Evolutionary conservation across 2,113 vertebrate species (phyloP).

Genomic region (Rhombomys opimus): DNA sequence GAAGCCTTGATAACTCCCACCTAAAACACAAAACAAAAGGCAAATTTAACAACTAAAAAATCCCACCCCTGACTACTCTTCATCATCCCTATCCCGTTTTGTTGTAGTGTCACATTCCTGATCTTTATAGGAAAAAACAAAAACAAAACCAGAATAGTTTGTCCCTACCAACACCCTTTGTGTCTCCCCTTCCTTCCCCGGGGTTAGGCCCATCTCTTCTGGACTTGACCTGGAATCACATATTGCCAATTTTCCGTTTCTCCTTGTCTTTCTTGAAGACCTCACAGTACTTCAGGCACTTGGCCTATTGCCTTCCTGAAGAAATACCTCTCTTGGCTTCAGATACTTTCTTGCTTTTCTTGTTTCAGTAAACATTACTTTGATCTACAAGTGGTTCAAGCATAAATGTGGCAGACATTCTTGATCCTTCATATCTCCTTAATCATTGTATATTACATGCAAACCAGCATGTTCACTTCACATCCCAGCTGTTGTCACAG

Average conservation of each 20-base stretch:
- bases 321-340: background rate
- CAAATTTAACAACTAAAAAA: background rate
- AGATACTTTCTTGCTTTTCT: background rate
- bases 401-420: conserved; percentile 24
- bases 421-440: background rate
- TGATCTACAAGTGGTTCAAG: background rate
- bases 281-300: background rate
- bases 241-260: background rate
- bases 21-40: background rate
- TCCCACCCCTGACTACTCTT: background rate
- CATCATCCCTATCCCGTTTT: background rate
- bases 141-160: background rate
- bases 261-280: conserved; percentile 28
- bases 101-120: background rate
- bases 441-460: background rate
- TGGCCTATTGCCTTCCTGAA: background rate
- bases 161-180: background rate
- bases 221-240: background rate
- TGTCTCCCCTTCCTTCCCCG: background rate
- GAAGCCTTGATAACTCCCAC: background rate
- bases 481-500: background rate
- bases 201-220: conserved; percentile 2
- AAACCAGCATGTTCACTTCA: background rate
- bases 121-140: background rate
- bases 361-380: background rate